Evolutionary conservation across 2,113 vertebrate genomes (phyloP), one percentile per base, ranked within the genome.

Genomic region (Promerops cafer): DNA sequence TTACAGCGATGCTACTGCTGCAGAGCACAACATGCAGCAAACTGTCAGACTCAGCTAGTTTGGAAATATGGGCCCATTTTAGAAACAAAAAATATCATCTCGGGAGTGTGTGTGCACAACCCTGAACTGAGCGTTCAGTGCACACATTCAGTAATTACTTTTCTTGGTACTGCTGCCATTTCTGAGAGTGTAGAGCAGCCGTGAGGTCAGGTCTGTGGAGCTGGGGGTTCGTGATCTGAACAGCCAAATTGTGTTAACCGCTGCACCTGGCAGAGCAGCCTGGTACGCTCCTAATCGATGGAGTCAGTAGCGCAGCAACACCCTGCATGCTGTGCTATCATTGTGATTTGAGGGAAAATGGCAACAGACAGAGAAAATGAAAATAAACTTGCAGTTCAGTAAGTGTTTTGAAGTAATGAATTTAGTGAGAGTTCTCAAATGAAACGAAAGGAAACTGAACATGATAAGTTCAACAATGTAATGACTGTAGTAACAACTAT

Each of bases 291-390:
- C 40, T 23, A 35, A 45, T 45, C 3, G 2, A 12, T 50, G 30
- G 49, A 71, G 30, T 19, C 21, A 16, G 24, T 5, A 50, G 12
- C 15, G 20, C 44, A 54, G 23, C 4, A 50, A 42, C 14, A 23
- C 23, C 5, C 56, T 19, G 13, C 39, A 8, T 8, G 4, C 3
- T n/a, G 33, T 40, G 14, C 16, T 64, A 0, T 14, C 9, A 2
- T 18, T 40, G 24, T 40, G 17, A 53, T 66, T 70, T 65, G 37
- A 71, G 26, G 2, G 11, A 28, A 89, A 86, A 89, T 28, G 16
- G 18, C 2, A 20, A 70, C 19, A 77, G 24, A 52, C 5, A 65
- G 49, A 47, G 19, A 89, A 83, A 37, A 35, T 9, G 56, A 74
- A 81, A 82, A 60, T 12, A 39, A 56, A 11, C 10, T 22, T 59